Evolutionary conservation across 2,797 vertebrate genomes (phyloP), one percentile per base, ranked within the genome.

Genomic region (Philypnodon macrostomus): DNA sequence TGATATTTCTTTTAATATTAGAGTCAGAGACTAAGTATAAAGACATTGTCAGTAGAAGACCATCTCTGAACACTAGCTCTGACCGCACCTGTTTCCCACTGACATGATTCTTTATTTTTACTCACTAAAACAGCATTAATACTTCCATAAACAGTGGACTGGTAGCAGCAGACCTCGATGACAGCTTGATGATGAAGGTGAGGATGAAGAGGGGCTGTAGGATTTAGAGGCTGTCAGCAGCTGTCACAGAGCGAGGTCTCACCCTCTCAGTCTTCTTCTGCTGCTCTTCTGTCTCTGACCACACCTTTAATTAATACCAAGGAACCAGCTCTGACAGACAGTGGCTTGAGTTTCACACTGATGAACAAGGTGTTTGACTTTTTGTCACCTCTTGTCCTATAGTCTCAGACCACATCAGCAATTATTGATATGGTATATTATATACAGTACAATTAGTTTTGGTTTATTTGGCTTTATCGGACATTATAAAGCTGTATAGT

Each of bases 161-260:
- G 36, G 49, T 41, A 52, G 35, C 38, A 23, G 30, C 26, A 66
- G 60, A 27, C 57, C 55, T 29, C 1, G 54, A 70, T 77, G 78
- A 81, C 80, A 87, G 74, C 63, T 77, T 40, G 76, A 81, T 84
- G 73, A 64, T 64, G 54, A 65, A 76, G 57, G 58, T 60, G 70
- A 63, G 53, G 65, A 64, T 69, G 67, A 75, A 55, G 47, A 23
- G 33, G 29, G 44, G 58, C 16, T 2, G 21, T 31, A 34, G 58
- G 65, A 41, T 74, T 84, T 70, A 58, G 31, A 53, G 58, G 53
- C 54, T 73, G 79, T 88, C 81, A 81, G 30, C 84, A 64, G 59
- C 32, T 58, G 63, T 60, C 63, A 33, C 2, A 1, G 47, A 21
- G 30, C 54, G 4, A 1, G 1, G 58, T 63, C 54, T 57, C 46